These are phyloP conservation scores for Lepidurus apus DNA, from an alignment of 1,140 invertebrate genomes.

Conservation along the genomic window DNA sequence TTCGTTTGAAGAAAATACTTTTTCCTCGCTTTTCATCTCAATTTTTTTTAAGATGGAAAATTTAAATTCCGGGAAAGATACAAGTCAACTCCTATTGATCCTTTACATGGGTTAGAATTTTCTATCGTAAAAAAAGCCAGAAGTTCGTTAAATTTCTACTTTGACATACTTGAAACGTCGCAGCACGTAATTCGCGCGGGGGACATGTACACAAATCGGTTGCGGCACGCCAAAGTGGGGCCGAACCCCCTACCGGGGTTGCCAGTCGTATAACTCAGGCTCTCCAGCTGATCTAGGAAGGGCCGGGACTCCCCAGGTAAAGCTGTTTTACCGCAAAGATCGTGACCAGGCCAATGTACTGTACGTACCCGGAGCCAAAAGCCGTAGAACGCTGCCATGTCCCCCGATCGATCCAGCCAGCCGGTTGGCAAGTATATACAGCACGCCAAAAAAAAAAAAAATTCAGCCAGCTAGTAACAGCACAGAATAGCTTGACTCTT, in stretches of 20 bases:
- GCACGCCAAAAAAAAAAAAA: not conserved
- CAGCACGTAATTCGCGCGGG: too few species aligned
- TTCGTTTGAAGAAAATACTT: too few species aligned
- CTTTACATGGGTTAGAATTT: not conserved
- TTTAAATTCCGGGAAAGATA: too few species aligned
- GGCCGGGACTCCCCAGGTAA: not conserved
- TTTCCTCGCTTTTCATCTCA: too few species aligned
- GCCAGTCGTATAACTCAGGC: not conserved
- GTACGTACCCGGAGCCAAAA: not conserved
- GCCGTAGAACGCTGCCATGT: not conserved
- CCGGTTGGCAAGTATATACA: not conserved
- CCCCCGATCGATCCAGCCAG: slow-evolving; percentile 12
- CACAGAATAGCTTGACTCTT: not conserved
- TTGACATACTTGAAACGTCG: too few species aligned
- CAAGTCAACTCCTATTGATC: too few species aligned
- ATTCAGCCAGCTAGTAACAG: not conserved
- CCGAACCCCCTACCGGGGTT: not conserved
- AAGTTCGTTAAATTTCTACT: not conserved
- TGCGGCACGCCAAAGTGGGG: slow-evolving; percentile 9
- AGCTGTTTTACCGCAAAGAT: slow-evolving; percentile 9
- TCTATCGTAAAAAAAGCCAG: not conserved
- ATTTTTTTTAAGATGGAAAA: too few species aligned
- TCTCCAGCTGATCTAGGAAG: not conserved
- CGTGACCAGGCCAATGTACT: not conserved
- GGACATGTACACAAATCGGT: not conserved